Conservation (phyloP, 1,140 invertebrate species). For the Pogonus chalceus region DNA sequence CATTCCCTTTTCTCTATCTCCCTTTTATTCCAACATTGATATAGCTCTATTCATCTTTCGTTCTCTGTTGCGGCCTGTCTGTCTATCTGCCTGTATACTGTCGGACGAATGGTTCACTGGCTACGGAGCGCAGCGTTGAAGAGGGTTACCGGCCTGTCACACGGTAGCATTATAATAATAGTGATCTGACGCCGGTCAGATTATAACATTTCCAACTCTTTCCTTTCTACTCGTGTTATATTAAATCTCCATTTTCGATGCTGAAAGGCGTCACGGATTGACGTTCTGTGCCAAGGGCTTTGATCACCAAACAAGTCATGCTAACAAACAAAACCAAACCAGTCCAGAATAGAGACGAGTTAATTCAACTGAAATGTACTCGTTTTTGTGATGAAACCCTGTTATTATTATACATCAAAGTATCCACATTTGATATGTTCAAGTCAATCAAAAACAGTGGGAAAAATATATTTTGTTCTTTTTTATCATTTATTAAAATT, state of each 20-base stretch:
- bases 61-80: not conserved
- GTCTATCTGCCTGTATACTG: conserved; percentile 11
- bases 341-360: too few relatives aligned
- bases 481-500: too few relatives aligned
- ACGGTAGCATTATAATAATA: conserved; percentile 5
- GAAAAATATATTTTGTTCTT: too few relatives aligned
- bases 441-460: too few relatives aligned
- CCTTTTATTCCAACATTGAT: not conserved
- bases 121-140: conserved; percentile 16
- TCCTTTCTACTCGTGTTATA: not conserved
- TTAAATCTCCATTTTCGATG: conserved; percentile 1
- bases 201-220: not conserved
- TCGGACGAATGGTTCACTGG: not conserved
- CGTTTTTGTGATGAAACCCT: too few relatives aligned
- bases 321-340: too few relatives aligned
- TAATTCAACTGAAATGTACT: too few relatives aligned
- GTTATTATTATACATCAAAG: too few relatives aligned
- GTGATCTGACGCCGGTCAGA: not conserved
- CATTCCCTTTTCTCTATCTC: conserved; percentile 1
- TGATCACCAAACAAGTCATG: too few relatives aligned
- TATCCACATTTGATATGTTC: too few relatives aligned
- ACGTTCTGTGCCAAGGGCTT: too few relatives aligned
- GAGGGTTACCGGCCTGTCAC: conserved; percentile 7
- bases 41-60: not conserved
- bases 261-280: not conserved